Percentiles rank a stretch among this genome's conserved stretches.
These are phyloP conservation scores for Phoxinus dragarum DNA, from an alignment of 2,797 vertebrate species.

Conservation along the genomic window DNA sequence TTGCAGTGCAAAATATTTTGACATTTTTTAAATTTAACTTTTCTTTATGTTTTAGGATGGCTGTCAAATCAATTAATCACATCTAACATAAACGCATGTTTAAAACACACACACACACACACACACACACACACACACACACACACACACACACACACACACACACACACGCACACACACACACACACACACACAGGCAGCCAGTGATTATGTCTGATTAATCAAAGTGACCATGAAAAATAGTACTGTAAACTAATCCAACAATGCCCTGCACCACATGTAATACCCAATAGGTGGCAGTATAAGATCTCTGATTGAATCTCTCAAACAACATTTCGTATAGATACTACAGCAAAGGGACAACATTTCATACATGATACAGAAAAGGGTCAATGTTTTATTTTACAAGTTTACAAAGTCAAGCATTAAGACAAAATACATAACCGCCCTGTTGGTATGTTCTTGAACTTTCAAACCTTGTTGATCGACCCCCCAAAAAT, in stretches of 20 bases:
- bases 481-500: neutral
- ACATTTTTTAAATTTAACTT: too few species aligned
- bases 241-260: neutral
- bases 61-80: too few species aligned
- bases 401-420: neutral
- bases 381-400: neutral
- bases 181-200: too few species aligned
- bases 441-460: neutral
- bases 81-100: too few species aligned
- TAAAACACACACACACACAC: too few species aligned
- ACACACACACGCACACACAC: too few species aligned
- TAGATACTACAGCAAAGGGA: neutral
- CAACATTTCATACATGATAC: neutral
- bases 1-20: too few species aligned
- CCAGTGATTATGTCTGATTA: too few species aligned
- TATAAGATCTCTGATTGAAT: neutral
- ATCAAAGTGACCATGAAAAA: neutral
- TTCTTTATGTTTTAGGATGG: too few species aligned
- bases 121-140: too few species aligned
- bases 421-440: neutral
- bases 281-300: conserved; percentile 57
- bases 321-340: neutral
- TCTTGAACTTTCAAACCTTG: conserved; percentile 7
- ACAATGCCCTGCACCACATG: conserved; percentile 12
- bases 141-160: too few species aligned